These are phyloP conservation scores for Rhodinocichla rosea DNA, from an alignment of 2,113 vertebrate species.

Conservation along the genomic window DNA sequence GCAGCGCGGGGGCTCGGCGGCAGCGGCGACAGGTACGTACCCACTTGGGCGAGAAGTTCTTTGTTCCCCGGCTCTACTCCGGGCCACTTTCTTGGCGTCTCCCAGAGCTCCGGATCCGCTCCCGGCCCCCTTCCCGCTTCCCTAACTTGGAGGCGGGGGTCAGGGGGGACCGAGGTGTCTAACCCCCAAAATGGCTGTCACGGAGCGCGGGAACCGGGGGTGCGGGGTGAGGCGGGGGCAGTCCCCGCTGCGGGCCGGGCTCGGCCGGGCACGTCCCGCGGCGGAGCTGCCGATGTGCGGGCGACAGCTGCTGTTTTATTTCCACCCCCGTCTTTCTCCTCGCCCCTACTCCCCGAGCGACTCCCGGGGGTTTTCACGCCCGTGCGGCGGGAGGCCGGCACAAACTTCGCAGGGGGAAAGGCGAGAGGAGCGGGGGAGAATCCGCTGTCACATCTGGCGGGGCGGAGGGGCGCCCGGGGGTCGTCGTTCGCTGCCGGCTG, in stretches of 20 bases:
- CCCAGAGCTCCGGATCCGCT: not conserved
- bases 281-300: not conserved
- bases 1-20: not conserved
- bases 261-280: not conserved
- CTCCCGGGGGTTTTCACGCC: not conserved
- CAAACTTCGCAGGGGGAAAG: not conserved
- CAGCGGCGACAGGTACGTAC: slow-evolving; percentile 16
- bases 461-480: not conserved
- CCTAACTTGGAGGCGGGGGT: not conserved
- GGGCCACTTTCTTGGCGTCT: not conserved
- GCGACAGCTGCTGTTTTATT: not conserved
- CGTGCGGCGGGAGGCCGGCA: not conserved
- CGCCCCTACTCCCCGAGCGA: not conserved
- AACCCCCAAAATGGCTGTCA: slow-evolving; percentile 38
- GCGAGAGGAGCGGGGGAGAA: not conserved
- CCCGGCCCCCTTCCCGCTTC: not conserved
- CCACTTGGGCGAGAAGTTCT: slow-evolving; percentile 35
- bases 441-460: not conserved
- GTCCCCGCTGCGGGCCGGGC: not conserved
- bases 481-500: not conserved
- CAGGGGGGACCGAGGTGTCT: not conserved
- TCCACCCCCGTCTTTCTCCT: not conserved
- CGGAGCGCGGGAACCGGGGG: not conserved
- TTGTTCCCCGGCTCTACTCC: not conserved
- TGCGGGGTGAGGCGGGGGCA: not conserved